Percentiles rank a stretch among this genome's conserved stretches.
Evolutionary conservation across 2,888 invertebrate genomes (phyloP).

Genomic region (Alviniconcha strummeri): DNA sequence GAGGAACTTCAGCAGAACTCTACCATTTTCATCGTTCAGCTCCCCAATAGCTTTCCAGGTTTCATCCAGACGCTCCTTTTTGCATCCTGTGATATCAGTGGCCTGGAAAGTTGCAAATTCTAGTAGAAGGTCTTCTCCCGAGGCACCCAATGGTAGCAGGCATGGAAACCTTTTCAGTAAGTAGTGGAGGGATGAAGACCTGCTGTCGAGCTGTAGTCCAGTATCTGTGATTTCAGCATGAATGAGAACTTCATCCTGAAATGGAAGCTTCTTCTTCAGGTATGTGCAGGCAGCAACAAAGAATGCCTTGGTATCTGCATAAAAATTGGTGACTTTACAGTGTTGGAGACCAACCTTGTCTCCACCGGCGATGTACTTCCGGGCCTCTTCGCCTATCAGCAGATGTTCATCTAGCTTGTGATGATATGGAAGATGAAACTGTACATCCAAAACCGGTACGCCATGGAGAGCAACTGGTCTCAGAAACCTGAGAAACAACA

Average conservation of each 20-base stretch:
- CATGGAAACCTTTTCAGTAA: conserved; percentile 41
- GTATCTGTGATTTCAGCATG: conserved; percentile 43
- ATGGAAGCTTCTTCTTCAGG: conserved; percentile 40
- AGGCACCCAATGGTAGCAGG: conserved; percentile 20
- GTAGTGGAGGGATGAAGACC: conserved; percentile 26
- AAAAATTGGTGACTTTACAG: no score
- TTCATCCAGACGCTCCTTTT: conserved; percentile 38
- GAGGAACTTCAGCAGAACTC: conserved; percentile 31
- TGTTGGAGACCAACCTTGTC: no score
- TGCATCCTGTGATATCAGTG: conserved; percentile 7
- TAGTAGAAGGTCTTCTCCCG: conserved; percentile 27
- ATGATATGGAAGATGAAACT: no score
- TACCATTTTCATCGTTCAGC: conserved; percentile 33
- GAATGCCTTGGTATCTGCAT: background rate
- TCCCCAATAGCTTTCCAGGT: conserved; percentile 38
- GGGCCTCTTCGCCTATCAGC: no score
- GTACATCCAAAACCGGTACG: no score
- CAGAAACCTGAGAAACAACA: no score
- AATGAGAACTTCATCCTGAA: conserved; percentile 42
- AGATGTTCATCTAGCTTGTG: no score
- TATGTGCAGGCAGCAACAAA: conserved; percentile 18
- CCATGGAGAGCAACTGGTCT: no score
- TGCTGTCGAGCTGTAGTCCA: conserved; percentile 22
- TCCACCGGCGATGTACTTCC: no score
- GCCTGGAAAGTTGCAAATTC: conserved; percentile 41